Evolutionary conservation across 2,797 vertebrate genomes (phyloP), one percentile per base, ranked within the genome.

Genomic region (Oryzias dopingdopingensis): DNA sequence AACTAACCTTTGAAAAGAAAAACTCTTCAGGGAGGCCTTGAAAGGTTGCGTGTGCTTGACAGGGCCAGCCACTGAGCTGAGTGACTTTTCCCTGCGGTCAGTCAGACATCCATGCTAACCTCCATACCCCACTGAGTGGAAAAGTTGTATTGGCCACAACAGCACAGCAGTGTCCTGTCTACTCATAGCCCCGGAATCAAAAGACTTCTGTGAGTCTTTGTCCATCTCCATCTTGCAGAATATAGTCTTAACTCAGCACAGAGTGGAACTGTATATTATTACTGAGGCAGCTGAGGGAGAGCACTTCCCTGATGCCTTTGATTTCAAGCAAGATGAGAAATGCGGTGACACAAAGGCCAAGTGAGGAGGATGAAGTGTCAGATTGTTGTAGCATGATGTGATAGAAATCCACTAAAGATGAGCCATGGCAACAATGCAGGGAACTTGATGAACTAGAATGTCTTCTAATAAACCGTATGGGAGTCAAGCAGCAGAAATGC

Each of bases 101-200:
- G 59, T 44, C 60, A 86, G 69, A 79, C 70, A 43, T 79, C 56
- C 62, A 59, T 59, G 56, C 76, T 80, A 70, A 68, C 77, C 79
- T 77, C 51, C 56, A 71, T 46, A 43, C 70, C 90, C 86, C 72
- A 81, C 83, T 83, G 87, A 76, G 88, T 74, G 66, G 74, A 71
- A 84, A 86, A 85, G 86, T 82, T 70, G 61, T 72, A 81, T 69
- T 66, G 80, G 77, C 64, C 67, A 83, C 88, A 86, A 76, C 81
- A 83, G 88, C 90, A 76, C 90, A 88, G 90, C 85, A 72, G 88
- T 67, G 41, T 50, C 64, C 79, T 79, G 86, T 86, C 88, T 68
- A 70, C 82, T 85, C 84, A 85, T 63, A 76, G 76, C 68, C 71
- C 14, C 14, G 65, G 70, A 83, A 80, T 83, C 88, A 84, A 86